phyloP scores from a whole-genome alignment of 2,797 vertebrate genomes.

The Odontamblyopus rebecca region DNA sequence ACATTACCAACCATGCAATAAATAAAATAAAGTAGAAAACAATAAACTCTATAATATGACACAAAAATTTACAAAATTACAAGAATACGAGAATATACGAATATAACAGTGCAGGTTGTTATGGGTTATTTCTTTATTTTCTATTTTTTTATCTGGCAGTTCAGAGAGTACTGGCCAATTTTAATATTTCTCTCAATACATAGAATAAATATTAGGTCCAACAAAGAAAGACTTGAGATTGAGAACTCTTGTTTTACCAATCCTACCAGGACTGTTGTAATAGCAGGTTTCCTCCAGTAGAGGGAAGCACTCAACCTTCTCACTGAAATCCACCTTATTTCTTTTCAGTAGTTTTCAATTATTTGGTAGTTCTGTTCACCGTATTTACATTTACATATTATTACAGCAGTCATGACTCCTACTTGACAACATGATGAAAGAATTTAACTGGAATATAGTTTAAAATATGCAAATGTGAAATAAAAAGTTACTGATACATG shows the following conservation, averaged over 20 bases:
- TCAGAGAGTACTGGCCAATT: not conserved
- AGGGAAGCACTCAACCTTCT: slow-evolving; percentile 41
- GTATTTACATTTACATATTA: not conserved
- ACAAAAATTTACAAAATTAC: too few species aligned
- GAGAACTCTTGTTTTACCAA: not conserved
- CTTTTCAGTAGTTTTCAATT: not conserved
- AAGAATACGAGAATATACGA: too few species aligned
- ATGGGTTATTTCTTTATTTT: too few species aligned
- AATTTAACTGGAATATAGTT: too few species aligned
- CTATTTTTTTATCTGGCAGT: not conserved
- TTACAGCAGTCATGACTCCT: not conserved
- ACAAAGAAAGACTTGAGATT: too few species aligned
- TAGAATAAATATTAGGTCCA: not conserved
- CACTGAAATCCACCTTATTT: not conserved
- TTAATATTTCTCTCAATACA: not conserved
- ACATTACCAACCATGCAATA: too few species aligned
- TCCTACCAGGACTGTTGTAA: slow-evolving; percentile 27
- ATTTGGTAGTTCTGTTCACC: not conserved
- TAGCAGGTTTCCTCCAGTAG: slow-evolving; percentile 50
- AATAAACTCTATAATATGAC: too few species aligned
- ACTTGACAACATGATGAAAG: not conserved
- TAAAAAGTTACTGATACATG: too few species aligned
- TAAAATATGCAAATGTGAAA: too few species aligned
- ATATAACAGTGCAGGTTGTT: too few species aligned
- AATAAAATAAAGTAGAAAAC: too few species aligned